Evolutionary conservation across 2,888 invertebrate species (phyloP), one percentile per base, ranked within the genome.

Genomic region (Cataglyphis altisquamis): DNA sequence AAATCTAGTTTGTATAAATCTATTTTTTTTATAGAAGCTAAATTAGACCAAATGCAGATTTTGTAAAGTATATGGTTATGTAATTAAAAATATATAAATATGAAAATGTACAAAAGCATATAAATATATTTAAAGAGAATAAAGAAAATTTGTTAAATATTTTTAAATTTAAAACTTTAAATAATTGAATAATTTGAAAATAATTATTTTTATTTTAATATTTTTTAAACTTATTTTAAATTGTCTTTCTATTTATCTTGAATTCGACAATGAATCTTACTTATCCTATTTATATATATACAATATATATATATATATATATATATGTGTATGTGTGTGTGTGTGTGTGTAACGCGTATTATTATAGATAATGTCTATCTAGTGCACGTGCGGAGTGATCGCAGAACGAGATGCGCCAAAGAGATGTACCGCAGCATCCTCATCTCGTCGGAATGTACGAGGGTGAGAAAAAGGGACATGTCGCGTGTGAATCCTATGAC

Each of bases 401-500:
- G 68, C 21, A 32, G 57, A 74, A 57, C 36, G 57, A 60, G 68
- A 64, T 67, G 21, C 39, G 36, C 48, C 32, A 39, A 39, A 36
- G 48, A 63, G 72, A 68, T 67, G 45, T 45, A 55, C 36, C 29
- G 55, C 60, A n/a, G 48, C 64, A 41, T 78, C 70, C 41, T 32
- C 72, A 60, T 57, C 57, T 57, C 57, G 21, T 29, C 57, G n/a
- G 29, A 41, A 32, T 55, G 12, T 36, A 68, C 15, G 70, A 63
- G 41, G 45, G 64, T 21, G 60, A 45, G 57, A 57, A 60, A 78
- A 60, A 78, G 57, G 32, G 45, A 72, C 29, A 32, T 21, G 72
- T 39, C 73, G 45, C 32, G 62, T 39, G 80, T 36, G 73, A 81
- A 68, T 84, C 63, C 82, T 66, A 48, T 6, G 15, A 41, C 48